phyloP scores from a whole-genome alignment of 2,888 invertebrate species.

The Sympetrum striolatum region DNA sequence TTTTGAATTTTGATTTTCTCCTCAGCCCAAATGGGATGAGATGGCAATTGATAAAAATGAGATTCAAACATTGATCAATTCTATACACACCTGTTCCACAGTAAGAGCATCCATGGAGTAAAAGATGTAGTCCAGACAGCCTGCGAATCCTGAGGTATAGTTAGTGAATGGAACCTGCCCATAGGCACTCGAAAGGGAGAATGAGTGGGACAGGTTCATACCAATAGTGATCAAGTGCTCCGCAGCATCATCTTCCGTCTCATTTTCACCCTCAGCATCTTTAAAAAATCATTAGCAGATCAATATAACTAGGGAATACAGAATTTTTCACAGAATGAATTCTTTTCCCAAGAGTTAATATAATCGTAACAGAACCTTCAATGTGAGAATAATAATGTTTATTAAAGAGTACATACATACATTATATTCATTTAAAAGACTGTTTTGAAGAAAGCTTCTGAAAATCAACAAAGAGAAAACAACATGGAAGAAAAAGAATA shows the following conservation, averaged over 20 bases:
- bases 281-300: background rate
- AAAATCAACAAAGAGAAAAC: too few relatives aligned
- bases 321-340: too few relatives aligned
- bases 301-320: too few relatives aligned
- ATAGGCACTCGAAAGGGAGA: slow-evolving; percentile 77
- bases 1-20: background rate
- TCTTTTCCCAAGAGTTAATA: too few relatives aligned
- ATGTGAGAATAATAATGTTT: too few relatives aligned
- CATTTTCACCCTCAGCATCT: background rate
- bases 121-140: slow-evolving; percentile 92
- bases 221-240: slow-evolving; percentile 65
- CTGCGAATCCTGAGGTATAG: slow-evolving; percentile 80
- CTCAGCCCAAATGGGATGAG: too few relatives aligned
- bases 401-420: too few relatives aligned
- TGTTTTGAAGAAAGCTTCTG: too few relatives aligned
- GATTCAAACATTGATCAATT: background rate
- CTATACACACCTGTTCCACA: slow-evolving; percentile 60
- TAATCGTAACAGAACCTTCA: too few relatives aligned
- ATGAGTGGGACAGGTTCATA: slow-evolving; percentile 70
- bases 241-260: background rate
- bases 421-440: too few relatives aligned
- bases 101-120: slow-evolving; percentile 71
- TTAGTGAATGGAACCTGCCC: slow-evolving; percentile 86
- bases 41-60: background rate
- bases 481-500: too few relatives aligned